Conservation (phyloP, 1,140 invertebrate genomes). For the Polyergus mexicanus region DNA sequence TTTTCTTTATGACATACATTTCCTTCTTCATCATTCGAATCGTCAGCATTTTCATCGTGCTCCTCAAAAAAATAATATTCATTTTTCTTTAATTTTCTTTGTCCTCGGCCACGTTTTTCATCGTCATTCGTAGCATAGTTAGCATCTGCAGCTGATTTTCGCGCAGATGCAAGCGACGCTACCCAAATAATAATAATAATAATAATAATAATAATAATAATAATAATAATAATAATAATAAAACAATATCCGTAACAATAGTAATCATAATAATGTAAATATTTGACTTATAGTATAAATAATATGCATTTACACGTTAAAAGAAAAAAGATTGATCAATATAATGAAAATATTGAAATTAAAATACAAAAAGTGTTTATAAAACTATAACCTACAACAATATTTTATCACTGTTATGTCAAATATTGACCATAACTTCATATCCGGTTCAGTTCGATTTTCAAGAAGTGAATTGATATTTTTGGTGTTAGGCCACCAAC, state of each 20-base stretch:
- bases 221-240: too few species aligned
- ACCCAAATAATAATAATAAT: not conserved
- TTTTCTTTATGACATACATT: not conserved
- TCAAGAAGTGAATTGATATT: too few species aligned
- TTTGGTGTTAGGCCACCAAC: not conserved
- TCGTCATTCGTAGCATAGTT: not conserved
- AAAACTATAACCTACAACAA: not conserved
- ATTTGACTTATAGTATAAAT: not conserved
- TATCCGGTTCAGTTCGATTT: too few species aligned
- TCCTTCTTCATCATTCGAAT: not conserved
- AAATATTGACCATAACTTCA: too few species aligned
- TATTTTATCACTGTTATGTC: too few species aligned
- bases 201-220: too few species aligned
- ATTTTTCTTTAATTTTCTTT: not conserved
- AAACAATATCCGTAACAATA: not conserved
- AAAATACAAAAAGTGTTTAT: not conserved
- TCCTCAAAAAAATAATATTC: not conserved
- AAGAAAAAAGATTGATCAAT: not conserved
- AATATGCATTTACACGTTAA: not conserved
- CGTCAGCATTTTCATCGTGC: not conserved
- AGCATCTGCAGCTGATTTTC: conserved; percentile 1
- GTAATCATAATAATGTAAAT: not conserved
- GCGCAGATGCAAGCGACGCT: not conserved
- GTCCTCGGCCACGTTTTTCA: not conserved
- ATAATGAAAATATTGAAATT: not conserved